Conservation (phyloP, 2,113 vertebrate genomes). For the Sinosuthora webbiana region DNA sequence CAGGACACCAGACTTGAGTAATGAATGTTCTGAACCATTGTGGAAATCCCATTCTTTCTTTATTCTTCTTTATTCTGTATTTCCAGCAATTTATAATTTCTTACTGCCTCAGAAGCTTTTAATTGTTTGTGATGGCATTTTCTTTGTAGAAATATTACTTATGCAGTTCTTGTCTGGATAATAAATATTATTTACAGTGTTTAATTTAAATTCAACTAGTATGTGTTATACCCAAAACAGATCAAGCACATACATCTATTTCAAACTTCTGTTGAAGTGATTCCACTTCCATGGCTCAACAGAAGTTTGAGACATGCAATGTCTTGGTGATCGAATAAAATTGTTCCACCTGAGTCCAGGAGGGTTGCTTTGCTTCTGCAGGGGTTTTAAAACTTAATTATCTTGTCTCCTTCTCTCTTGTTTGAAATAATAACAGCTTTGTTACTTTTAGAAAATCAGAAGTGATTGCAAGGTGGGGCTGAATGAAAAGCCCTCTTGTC, state of each 20-base stretch:
- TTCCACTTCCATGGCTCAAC: background rate
- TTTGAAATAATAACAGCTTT: background rate
- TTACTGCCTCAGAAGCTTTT: background rate
- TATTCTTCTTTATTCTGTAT: background rate
- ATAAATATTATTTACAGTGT: background rate
- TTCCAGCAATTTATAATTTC: background rate
- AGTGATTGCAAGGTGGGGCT: background rate
- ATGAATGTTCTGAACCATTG: background rate
- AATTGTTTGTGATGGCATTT: background rate
- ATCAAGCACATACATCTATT: background rate
- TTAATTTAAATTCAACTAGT: background rate
- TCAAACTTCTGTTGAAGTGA: background rate
- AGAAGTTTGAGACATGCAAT: background rate
- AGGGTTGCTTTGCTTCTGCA: background rate
- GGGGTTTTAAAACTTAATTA: background rate
- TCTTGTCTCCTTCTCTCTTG: background rate
- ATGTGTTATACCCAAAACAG: background rate
- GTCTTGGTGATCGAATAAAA: background rate
- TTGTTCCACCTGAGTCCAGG: background rate
- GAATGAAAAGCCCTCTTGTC: background rate
- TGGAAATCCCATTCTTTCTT: background rate
- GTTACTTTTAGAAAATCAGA: background rate
- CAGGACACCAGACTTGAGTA: background rate
- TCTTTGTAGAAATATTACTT: background rate
- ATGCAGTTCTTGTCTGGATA: background rate